Conservation (phyloP, 2,888 invertebrate species). For the Watsonalla binaria region DNA sequence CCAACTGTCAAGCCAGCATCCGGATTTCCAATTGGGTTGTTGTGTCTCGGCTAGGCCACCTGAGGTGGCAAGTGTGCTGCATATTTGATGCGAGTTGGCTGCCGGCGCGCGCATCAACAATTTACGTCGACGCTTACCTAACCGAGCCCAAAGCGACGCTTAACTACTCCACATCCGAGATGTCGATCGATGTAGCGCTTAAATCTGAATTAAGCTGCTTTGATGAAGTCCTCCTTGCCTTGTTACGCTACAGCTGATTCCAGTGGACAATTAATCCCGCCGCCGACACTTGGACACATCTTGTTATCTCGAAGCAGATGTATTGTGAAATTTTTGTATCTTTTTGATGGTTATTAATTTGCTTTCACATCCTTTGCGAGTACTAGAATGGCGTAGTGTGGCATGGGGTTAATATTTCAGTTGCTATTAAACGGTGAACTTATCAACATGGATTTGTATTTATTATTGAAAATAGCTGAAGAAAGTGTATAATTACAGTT, state of each 20-base stretch:
- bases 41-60: slow-evolving; percentile 27
- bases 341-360: background rate
- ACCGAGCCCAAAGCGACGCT: slow-evolving; percentile 45
- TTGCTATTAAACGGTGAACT: slow-evolving; percentile 33
- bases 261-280: slow-evolving; percentile 23
- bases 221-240: slow-evolving; percentile 30
- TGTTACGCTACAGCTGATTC: slow-evolving; percentile 20
- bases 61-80: slow-evolving; percentile 48
- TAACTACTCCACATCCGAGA: slow-evolving; percentile 39
- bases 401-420: slow-evolving; percentile 16
- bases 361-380: background rate
- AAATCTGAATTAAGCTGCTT: slow-evolving; percentile 45
- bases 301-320: background rate
- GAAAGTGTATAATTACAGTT: background rate
- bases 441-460: slow-evolving; percentile 22
- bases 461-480: slow-evolving; percentile 10
- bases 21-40: slow-evolving; percentile 44
- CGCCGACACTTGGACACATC: background rate
- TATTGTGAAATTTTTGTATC: background rate
- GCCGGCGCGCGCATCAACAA: slow-evolving; percentile 52
- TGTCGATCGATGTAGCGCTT: slow-evolving; percentile 48
- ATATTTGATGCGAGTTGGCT: slow-evolving; percentile 60
- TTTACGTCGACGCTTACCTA: slow-evolving; percentile 52
- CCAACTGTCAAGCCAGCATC: slow-evolving; percentile 36
- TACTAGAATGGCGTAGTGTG: background rate